Evolutionary conservation across 2,797 vertebrate genomes (phyloP), one percentile per base, ranked within the genome.

Genomic region (Rhynchotus rufescens): DNA sequence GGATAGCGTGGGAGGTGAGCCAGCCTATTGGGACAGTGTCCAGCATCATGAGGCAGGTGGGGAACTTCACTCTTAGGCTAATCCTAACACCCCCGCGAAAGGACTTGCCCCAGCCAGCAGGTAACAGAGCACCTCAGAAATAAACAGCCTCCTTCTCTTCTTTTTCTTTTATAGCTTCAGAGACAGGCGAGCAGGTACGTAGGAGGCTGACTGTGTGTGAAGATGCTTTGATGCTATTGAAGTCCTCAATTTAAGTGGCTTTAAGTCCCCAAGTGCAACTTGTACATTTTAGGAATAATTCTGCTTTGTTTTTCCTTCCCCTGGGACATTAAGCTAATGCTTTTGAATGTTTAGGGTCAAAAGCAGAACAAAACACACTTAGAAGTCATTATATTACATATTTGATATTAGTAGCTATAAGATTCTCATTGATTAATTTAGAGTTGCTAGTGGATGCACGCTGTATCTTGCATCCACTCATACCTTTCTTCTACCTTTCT

Each of bases 1-100:
- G 40, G 30, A 15, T 4, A 17, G 36, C 44, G 23, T 13, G 25
- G 47, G 17, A 34, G 17, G 13, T 30, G 26, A 42, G 10, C 11
- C 10, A 75, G 7, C 26, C 3, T 25, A 6, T 13, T 36, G 20
- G 17, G 36, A 11, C 54, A 61, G 15, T 25, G 23, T 15, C 65
- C 45, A 42, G 45, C 32, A 4, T 4, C 7, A 3, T 22, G 3
- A 4, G 23, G 6, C 26, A 59, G 56, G 21, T 3, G 9, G 6
- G 22, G 3, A n/a, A 5, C 8, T 52, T 1, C 21, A 15, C 1
- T 22, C 72, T 22, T 49, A n/a, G 38, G 10, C 6, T n/a, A 1
- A 28, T 68, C 38, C 30, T 52, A 30, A 13, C 1, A 3, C 32
- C 32, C 30, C 9, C 0, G 47, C 36, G 67, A 34, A 75, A 72